Evolutionary conservation across 2,888 invertebrate genomes (phyloP).

Genomic region (Ctena decussata): DNA sequence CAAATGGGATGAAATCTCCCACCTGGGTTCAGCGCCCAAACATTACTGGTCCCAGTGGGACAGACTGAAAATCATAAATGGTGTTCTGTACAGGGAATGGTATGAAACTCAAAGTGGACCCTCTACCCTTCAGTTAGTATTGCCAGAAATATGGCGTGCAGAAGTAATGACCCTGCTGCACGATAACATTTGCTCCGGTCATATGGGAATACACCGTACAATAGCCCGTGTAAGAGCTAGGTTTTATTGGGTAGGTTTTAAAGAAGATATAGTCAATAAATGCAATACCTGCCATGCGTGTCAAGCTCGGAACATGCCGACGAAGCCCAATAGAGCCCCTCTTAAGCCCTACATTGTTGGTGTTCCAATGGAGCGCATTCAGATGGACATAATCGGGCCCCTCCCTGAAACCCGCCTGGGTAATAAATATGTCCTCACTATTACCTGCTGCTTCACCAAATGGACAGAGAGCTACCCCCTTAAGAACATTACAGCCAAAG

Average conservation of each 20-base stretch:
- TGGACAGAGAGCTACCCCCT: slow-evolving; percentile 36
- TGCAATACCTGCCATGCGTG: slow-evolving; percentile 21
- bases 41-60: background rate
- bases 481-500: slow-evolving; percentile 22
- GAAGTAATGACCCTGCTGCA: background rate
- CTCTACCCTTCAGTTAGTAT: background rate
- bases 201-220: slow-evolving; percentile 34
- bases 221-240: background rate
- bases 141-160: background rate
- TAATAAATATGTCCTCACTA: slow-evolving; percentile 35
- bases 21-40: background rate
- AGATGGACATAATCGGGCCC: slow-evolving; percentile 44
- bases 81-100: background rate
- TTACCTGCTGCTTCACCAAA: slow-evolving; percentile 39
- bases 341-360: slow-evolving; percentile 16
- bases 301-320: slow-evolving; percentile 6
- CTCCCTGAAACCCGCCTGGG: slow-evolving; percentile 31
- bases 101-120: background rate
- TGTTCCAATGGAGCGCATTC: slow-evolving; percentile 36
- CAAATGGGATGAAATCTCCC: background rate
- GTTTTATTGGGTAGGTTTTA: slow-evolving; percentile 37
- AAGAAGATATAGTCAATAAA: slow-evolving; percentile 6
- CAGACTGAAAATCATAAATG: background rate
- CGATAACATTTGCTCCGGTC: slow-evolving; percentile 21
- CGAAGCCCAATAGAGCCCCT: slow-evolving; percentile 14